Evolutionary conservation across 2,797 vertebrate species (phyloP).

Genomic region (Ctenopoma multispine): DNA sequence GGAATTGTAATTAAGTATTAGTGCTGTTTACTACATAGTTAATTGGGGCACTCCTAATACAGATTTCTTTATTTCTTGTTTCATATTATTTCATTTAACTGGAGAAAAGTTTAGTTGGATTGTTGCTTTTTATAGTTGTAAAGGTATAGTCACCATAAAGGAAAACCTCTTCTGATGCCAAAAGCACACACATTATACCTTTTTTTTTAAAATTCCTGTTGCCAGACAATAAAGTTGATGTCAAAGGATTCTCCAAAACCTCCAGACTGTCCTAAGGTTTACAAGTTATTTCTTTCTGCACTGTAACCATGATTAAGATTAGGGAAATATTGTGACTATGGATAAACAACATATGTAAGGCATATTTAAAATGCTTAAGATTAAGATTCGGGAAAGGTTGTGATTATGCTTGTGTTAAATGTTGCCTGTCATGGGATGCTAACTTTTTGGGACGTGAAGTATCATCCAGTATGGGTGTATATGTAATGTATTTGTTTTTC

Average conservation of each 20-base stretch:
- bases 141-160: not conserved
- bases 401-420: not conserved
- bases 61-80: not conserved
- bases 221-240: too few species aligned
- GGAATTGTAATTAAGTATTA: slow-evolving; percentile 25
- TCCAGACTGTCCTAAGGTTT: too few species aligned
- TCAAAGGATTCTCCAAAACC: too few species aligned
- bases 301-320: slow-evolving; percentile 1
- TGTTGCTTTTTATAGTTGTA: not conserved
- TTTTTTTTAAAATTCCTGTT: too few species aligned
- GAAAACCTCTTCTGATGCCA: not conserved
- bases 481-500: not conserved
- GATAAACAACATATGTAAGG: not conserved
- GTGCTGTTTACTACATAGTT: slow-evolving; percentile 42
- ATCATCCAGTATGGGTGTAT: too few species aligned
- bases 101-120: not conserved
- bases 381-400: not conserved
- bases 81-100: not conserved
- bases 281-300: not conserved
- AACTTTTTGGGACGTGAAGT: not conserved
- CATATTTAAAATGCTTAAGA: not conserved
- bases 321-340: not conserved
- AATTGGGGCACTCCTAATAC: slow-evolving; percentile 20
- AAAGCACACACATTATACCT: not conserved
- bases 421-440: not conserved